Conservation (phyloP, 2,888 invertebrate species). For the Anarsia innoxiella region DNA sequence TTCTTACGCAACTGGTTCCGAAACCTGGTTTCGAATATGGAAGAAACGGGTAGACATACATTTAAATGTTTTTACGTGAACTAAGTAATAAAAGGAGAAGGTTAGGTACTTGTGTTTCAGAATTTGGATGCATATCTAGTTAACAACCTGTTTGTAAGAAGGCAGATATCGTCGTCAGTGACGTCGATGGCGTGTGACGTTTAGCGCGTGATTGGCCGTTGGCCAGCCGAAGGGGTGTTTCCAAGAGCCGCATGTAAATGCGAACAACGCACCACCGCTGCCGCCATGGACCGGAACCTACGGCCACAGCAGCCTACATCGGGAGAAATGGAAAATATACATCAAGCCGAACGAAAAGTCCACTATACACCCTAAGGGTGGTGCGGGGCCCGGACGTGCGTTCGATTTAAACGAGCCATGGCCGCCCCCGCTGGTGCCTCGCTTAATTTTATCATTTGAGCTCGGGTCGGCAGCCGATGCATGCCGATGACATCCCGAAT, state of each 20-base stretch:
- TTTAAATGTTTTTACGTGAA: too few relatives aligned
- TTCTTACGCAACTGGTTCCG: too few relatives aligned
- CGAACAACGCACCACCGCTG: constrained; percentile 31
- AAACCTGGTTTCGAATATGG: too few relatives aligned
- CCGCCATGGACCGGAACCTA: constrained; percentile 46
- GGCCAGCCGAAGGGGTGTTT: too few relatives aligned
- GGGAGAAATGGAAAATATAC: constrained; percentile 73
- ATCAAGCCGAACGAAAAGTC: constrained; percentile 73
- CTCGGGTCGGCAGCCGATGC: constrained; percentile 23
- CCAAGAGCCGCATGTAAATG: constrained; percentile 59
- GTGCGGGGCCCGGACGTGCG: constrained; percentile 61
- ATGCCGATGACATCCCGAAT: constrained; percentile 22
- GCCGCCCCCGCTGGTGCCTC: constrained; percentile 39
- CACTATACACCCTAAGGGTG: constrained; percentile 66
- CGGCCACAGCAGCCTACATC: constrained; percentile 59
- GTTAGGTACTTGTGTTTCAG: too few relatives aligned
- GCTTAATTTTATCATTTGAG: constrained; percentile 37
- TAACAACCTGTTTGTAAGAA: too few relatives aligned
- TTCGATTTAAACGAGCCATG: constrained; percentile 70
- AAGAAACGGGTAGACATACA: too few relatives aligned
- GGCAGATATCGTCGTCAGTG: too few relatives aligned
- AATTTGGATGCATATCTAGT: too few relatives aligned
- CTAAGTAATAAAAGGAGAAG: too few relatives aligned
- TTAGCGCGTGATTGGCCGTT: too few relatives aligned
- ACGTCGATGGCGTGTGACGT: too few relatives aligned